Base-by-base conservation (phyloP, 2,888 invertebrate genomes). In the Slavum lentiscoides region DNA sequence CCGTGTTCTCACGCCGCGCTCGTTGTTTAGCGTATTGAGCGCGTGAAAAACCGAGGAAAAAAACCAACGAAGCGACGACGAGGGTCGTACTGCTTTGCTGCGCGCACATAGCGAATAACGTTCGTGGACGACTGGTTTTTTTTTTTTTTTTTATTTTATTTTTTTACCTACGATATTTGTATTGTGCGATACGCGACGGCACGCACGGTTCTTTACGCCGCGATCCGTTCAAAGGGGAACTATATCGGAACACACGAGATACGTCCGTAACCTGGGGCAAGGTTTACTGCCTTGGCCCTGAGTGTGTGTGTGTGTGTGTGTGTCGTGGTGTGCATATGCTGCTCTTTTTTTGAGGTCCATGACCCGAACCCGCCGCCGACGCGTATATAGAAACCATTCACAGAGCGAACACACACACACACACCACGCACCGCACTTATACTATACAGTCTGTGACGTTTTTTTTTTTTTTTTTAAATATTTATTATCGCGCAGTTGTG, bases 241-340 rank as follows among this genome's bases (percentile, higher is more conserved):
- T 23, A 4, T 30, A 4, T 30, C 30, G 30, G 69, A 69, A 62
- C 30, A 19, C 13, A 62, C 49, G 21, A 62, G 19, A 70, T 39
- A 43, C 62, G 80, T 58, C 64, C 80, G 58, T 80, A 66, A 80
- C 80, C 80, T 72, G 64, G 64, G 72, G 0, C 80, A 80, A 80
- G 72, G 80, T 72, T 43, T 55, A 64, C 64, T 72, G 21, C 39
- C 72, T 80, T 72, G 72, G 72, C 70, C 80, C 72, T 43, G 30
- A 11, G 53, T 61, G 23, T 15, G 0, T 30, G 30, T 11, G 53
- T 61, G 23, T 15, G 0, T 30, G 6, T 7, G 13, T 49, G n/a
- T 30, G 59, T 69, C 61, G 19, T 49, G 23, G 30, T 49, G 23
- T 30, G 23, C 23, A 1, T 30, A 69, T 19, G 13, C 11, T 9